Conservation (phyloP, 2,113 vertebrate genomes). For the Cathartes aura region DNA sequence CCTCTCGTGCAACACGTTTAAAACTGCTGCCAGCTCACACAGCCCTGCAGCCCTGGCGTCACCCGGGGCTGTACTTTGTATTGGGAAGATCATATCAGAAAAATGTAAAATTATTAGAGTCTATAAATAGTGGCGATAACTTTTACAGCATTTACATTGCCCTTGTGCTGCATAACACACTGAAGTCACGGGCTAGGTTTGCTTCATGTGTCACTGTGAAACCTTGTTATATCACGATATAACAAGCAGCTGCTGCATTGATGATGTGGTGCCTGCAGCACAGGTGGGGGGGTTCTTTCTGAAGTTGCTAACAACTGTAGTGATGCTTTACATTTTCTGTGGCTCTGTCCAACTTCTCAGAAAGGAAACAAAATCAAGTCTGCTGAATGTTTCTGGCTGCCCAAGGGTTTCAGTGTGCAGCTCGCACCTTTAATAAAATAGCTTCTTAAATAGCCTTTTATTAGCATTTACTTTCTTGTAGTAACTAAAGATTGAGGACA, state of each 20-base stretch:
- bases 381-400: neutral
- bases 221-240: neutral
- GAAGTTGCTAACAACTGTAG: neutral
- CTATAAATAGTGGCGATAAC: neutral
- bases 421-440: neutral
- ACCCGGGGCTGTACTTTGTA: neutral
- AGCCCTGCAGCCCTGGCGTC: neutral
- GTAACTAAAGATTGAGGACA: neutral
- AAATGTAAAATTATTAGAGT: slow-evolving; percentile 3
- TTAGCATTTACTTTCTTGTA: neutral
- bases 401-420: neutral
- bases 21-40: neutral
- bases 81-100: neutral
- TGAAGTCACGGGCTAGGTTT: neutral
- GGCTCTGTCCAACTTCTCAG: neutral
- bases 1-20: accelerated
- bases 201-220: neutral
- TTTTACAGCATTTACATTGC: neutral
- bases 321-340: neutral
- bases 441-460: neutral
- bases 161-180: neutral
- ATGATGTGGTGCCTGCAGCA: neutral
- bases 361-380: neutral
- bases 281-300: neutral
- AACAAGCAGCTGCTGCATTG: neutral